Evolutionary conservation across 2,113 vertebrate species (phyloP), one percentile per base, ranked within the genome.

Genomic region (Dendrocopos noguchii): DNA sequence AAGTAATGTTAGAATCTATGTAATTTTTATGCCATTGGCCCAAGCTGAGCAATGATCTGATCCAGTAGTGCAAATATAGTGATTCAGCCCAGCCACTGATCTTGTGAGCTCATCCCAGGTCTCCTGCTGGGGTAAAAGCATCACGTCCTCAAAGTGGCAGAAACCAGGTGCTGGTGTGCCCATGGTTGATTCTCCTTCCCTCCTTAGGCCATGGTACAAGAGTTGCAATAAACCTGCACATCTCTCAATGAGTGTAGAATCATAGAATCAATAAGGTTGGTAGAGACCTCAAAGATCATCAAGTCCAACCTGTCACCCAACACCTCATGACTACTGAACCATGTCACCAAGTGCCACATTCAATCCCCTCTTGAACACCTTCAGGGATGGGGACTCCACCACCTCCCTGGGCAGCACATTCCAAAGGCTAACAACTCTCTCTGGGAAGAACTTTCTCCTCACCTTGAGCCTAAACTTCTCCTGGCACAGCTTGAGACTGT

Each of bases 131-230:
- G 44, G 29, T 31, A 50, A 55, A 71, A 52, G 9, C 2, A 15
- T 67, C 3, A 6, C 24, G 3, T 18, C 12, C 4, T 31, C 72
- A 6, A 20, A 28, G 7, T 34, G 6, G 22, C 29, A 66, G 50
- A 87, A 91, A 50, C 29, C 28, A 28, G 6, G 10, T 68, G 6
- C 17, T 72, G n/a, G 31, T 92, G 36, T 31, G 17, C 27, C 22
- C 0, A 0, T 31, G 3, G 9, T 17, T 46, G 6, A 33, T 74
- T 88, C 20, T 77, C 7, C 72, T 81, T 39, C 16, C 29, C 13
- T 63, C 15, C 39, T 78, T 44, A 66, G 56, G 47, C 33, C 39
- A 5, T 14, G 25, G 21, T 66, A 25, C 25, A 64, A 3, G 8
- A 22, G 29, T 70, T 68, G 15, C 61, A 10, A 19, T 25, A 90